Evolutionary conservation across 2,888 invertebrate species (phyloP).

Genomic region (Caradrina clavipalpis): DNA sequence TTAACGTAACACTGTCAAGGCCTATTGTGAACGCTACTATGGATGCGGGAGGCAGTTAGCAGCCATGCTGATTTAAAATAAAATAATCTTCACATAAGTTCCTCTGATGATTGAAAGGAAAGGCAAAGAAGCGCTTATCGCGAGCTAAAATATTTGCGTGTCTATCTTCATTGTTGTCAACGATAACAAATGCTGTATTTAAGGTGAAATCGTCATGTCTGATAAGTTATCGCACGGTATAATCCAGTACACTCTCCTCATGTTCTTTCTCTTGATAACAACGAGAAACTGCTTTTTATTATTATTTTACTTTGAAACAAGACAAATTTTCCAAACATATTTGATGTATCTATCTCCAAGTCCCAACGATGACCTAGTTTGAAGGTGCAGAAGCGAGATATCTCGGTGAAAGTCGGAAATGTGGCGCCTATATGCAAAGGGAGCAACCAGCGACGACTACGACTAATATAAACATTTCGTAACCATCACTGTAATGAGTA

Average conservation of each 20-base stretch:
- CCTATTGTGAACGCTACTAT: conserved; percentile 60
- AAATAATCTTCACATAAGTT: conserved; percentile 40
- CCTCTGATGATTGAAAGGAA: conserved; percentile 48
- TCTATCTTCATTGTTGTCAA: conserved; percentile 54
- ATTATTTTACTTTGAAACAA: conserved; percentile 28
- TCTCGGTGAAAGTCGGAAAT: conserved; percentile 87
- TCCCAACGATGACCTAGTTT: conserved; percentile 78
- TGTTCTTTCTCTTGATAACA: conserved; percentile 47
- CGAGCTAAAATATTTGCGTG: conserved; percentile 55
- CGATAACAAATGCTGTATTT: conserved; percentile 64
- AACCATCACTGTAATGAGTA: conserved; percentile 77
- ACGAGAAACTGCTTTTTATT: conserved; percentile 8
- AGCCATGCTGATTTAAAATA: conserved; percentile 52
- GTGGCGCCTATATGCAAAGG: conserved; percentile 72
- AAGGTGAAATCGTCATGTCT: conserved; percentile 59
- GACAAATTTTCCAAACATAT: conserved; percentile 66
- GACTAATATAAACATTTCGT: conserved; percentile 82
- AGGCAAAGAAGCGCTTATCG: conserved; percentile 62
- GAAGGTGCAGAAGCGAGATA: conserved; percentile 67
- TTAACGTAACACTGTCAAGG: conserved; percentile 80
- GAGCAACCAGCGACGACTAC: conserved; percentile 73
- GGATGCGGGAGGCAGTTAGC: conserved; percentile 53
- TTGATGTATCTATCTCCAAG: conserved; percentile 68
- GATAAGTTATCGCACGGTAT: conserved; percentile 67
- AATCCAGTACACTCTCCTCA: conserved; percentile 64